Base-by-base conservation (phyloP, 2,888 invertebrate species). In the Oxycera nigricornis region DNA sequence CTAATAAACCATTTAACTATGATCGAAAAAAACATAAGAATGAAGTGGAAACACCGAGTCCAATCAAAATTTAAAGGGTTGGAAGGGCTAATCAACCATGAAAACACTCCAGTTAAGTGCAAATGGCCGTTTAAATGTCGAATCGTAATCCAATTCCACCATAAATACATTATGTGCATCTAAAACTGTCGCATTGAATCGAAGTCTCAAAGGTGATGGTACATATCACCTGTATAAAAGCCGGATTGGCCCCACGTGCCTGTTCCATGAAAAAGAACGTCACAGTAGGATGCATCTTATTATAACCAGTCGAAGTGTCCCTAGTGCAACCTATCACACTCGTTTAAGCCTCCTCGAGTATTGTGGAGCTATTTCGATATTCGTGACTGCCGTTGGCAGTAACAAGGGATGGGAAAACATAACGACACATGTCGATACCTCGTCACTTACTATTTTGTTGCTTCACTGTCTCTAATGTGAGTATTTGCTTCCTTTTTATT, bases 41-140 rank as follows among this genome's bases (percentile, higher is more conserved):
- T n/a, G n/a, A n/a, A n/a, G n/a, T n/a, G n/a, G n/a, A n/a, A n/a
- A n/a, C n/a, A n/a, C n/a, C n/a, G n/a, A n/a, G n/a, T n/a, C n/a
- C n/a, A n/a, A n/a, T n/a, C n/a, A n/a, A n/a, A n/a, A n/a, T n/a
- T n/a, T n/a, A n/a, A n/a, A n/a, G n/a, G n/a, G n/a, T n/a, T n/a
- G n/a, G n/a, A n/a, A n/a, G n/a, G n/a, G n/a, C n/a, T n/a, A 59
- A 11, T 24, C 59, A 59, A 28, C 59, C 59, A 41, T 39, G 7
- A 14, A 22, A 41, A 46, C 22, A 67, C 26, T 67, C 67, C 67
- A 39, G 67, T 39, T 41, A 26, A 39, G 67, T 46, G 28, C 67
- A 67, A 67, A 67, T 17, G 67, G 26, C 41, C 67, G 41, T 67
- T 67, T 67, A 67, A 67, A 67, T 67, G 67, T 67, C 24, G 67